Conservation (phyloP, 2,888 invertebrate genomes). For the Cephus spinipes region DNA sequence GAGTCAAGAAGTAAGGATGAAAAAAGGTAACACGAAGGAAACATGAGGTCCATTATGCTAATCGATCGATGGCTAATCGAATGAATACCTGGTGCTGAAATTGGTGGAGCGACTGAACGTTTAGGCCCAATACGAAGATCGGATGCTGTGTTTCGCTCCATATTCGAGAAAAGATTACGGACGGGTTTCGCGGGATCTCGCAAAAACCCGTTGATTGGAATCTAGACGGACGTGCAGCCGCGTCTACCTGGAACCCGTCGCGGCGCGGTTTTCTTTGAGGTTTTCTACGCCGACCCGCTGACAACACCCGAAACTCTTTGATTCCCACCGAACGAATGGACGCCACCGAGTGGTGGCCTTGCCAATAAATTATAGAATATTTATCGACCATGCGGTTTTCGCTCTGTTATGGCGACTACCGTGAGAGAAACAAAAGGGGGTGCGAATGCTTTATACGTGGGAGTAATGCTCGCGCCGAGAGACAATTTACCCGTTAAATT, state of each 20-base stretch:
- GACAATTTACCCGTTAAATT: no score
- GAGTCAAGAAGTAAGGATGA: constrained; percentile 40
- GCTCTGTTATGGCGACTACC: constrained; percentile 15
- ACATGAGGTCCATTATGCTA: constrained; percentile 51
- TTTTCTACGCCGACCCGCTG: constrained; percentile 43
- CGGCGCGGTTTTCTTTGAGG: constrained; percentile 55
- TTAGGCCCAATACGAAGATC: constrained; percentile 24
- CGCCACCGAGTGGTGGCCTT: constrained; percentile 34
- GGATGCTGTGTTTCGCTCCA: constrained; percentile 31
- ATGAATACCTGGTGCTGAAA: constrained; percentile 11
- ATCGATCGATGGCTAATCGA: constrained; percentile 50
- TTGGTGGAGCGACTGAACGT: constrained; percentile 26
- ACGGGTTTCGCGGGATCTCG: constrained; percentile 30
- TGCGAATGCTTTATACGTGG: no score
- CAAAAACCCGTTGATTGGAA: constrained; percentile 61
- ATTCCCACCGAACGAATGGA: constrained; percentile 53
- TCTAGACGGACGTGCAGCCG: constrained; percentile 52
- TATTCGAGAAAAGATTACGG: constrained; percentile 29
- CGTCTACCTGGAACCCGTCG: constrained; percentile 51
- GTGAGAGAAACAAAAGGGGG: no score
- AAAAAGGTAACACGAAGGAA: constrained; percentile 11
- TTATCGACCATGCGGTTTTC: constrained; percentile 46
- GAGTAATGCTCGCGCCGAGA: no score
- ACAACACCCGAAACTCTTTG: constrained; percentile 60
- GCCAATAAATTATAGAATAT: constrained; percentile 59